phyloP scores from a whole-genome alignment of 2,113 vertebrate species.

The Pelobates fuscus region DNA sequence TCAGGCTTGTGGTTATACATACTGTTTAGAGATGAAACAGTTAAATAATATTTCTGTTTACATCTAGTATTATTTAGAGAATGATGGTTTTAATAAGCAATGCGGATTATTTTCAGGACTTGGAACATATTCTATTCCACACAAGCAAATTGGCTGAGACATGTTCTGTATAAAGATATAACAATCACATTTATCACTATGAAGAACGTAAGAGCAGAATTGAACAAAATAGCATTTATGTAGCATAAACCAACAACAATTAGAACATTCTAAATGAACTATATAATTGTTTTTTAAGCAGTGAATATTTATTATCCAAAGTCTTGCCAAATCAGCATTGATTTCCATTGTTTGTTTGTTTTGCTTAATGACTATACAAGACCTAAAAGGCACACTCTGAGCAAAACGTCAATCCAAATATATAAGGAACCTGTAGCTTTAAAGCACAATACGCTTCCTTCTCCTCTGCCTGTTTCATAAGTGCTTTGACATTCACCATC shows the following conservation, averaged over 20 bases:
- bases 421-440: neutral
- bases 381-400: neutral
- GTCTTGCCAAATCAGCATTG: constrained; percentile 53
- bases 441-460: neutral
- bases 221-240: constrained; percentile 44
- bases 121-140: constrained; percentile 52
- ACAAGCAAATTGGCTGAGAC: constrained; percentile 49
- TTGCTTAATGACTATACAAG: constrained; percentile 41
- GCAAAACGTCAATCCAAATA: constrained; percentile 6
- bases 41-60: constrained; percentile 9
- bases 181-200: constrained; percentile 44
- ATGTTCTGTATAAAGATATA: constrained; percentile 52
- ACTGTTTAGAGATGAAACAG: too few species aligned
- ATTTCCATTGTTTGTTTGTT: constrained; percentile 50
- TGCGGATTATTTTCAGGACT: constrained; percentile 42
- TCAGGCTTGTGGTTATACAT: neutral
- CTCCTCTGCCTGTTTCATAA: neutral
- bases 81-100: constrained; percentile 53
- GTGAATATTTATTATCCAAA: constrained; percentile 52
- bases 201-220: constrained; percentile 36
- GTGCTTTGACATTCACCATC: neutral
- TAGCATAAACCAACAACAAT: constrained; percentile 55
- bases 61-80: constrained; percentile 48
- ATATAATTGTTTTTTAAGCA: constrained; percentile 57
- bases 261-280: constrained; percentile 54